Percentiles rank a stretch among this genome's conserved stretches.
Evolutionary conservation across 2,113 vertebrate species (phyloP).

Genomic region (Dissostichus mawsoni): DNA sequence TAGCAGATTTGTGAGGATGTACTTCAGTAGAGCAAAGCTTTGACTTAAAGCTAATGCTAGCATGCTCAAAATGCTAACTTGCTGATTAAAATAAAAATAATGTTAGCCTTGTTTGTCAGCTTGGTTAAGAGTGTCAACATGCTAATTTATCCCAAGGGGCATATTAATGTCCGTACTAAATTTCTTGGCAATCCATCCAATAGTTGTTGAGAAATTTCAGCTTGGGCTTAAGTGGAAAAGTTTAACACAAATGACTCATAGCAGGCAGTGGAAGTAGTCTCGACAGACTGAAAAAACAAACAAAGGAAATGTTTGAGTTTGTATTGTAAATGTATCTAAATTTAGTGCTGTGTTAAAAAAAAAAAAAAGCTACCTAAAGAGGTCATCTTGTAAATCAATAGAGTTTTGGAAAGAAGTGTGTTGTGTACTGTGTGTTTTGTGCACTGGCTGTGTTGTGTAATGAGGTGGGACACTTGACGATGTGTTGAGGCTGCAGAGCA

Average conservation of each 20-base stretch:
- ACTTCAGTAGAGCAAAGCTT: too few species aligned
- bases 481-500: conserved; percentile 39
- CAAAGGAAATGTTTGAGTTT: neutral
- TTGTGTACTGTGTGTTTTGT: neutral
- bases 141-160: neutral
- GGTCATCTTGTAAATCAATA: neutral
- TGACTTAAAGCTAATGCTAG: neutral
- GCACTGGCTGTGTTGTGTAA: conserved; percentile 1
- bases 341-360: neutral
- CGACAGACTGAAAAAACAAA: neutral
- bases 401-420: neutral
- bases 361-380: neutral
- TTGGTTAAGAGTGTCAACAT: neutral
- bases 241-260: neutral
- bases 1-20: neutral
- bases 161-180: neutral
- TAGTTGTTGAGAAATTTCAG: neutral
- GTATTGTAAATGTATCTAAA: neutral
- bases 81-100: neutral
- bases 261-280: neutral
- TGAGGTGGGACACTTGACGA: conserved; percentile 4
- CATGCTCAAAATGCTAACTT: neutral
- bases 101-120: neutral
- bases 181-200: neutral
- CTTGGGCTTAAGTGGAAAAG: neutral